Evolutionary conservation across 2,113 vertebrate species (phyloP).

Genomic region (Chunga burmeisteri): DNA sequence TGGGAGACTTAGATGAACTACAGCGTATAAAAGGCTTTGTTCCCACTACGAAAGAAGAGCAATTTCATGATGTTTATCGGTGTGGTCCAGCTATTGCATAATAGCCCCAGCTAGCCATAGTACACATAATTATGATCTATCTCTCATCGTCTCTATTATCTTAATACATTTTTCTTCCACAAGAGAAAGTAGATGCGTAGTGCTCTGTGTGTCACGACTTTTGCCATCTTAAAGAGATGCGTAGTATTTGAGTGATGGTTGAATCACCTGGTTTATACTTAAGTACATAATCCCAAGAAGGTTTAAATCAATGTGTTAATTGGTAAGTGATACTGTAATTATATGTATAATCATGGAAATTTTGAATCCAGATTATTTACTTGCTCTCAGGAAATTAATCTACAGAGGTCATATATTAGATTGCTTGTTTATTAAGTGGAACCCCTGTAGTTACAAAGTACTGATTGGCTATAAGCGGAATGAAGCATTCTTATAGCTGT

Average conservation of each 20-base stretch:
- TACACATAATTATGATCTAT: background rate
- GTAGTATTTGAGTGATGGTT: conserved; percentile 61
- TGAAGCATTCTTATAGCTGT: conserved; percentile 68
- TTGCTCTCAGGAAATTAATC: conserved; percentile 79
- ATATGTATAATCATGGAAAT: conserved; percentile 78
- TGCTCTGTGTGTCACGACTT: background rate
- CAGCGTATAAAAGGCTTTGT: background rate
- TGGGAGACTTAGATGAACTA: conserved; percentile 39
- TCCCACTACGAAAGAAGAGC: background rate
- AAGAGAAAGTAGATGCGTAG: conserved; percentile 43
- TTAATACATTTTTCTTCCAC: conserved; percentile 5
- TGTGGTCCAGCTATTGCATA: conserved; percentile 21
- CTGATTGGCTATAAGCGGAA: conserved; percentile 71
- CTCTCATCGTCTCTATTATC: conserved; percentile 12
- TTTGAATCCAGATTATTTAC: conserved; percentile 80
- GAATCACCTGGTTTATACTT: conserved; percentile 69
- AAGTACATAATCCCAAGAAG: conserved; percentile 74
- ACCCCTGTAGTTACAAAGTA: conserved; percentile 73
- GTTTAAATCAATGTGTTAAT: conserved; percentile 79
- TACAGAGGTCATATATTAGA: conserved; percentile 76
- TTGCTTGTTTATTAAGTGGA: conserved; percentile 80
- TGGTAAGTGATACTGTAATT: conserved; percentile 80
- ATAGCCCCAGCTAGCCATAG: background rate
- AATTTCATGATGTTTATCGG: background rate
- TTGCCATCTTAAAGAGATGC: conserved; percentile 28